Conservation (phyloP, 2,797 vertebrate genomes). For the Artibeus lituratus region DNA sequence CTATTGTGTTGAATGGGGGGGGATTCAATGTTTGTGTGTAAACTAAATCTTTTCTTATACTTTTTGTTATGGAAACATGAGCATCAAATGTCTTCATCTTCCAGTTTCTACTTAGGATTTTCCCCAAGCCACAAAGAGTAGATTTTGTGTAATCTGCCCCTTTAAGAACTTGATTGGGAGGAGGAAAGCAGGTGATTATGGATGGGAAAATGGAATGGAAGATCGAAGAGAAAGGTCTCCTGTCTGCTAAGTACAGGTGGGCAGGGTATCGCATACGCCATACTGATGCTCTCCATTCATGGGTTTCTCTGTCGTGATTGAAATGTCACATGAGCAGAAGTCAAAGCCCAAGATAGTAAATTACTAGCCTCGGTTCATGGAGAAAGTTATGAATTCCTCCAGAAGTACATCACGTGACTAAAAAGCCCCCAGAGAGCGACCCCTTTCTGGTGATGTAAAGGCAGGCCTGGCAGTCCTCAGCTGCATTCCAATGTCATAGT, state of each 20-base stretch:
- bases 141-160: neutral
- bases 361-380: neutral
- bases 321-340: neutral
- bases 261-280: fast-evolving
- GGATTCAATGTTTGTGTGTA: neutral
- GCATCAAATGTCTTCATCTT: neutral
- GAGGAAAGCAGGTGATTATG: neutral
- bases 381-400: neutral
- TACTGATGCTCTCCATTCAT: fast-evolving
- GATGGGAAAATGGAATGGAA: neutral
- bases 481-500: neutral
- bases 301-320: neutral
- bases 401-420: neutral
- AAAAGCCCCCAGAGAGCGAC: neutral
- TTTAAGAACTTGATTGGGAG: neutral
- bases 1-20: neutral
- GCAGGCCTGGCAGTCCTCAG: neutral
- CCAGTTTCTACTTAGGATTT: neutral
- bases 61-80: neutral
- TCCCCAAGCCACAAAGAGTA: neutral
- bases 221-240: neutral
- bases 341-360: neutral
- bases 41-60: neutral
- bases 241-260: neutral
- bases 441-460: neutral